These are phyloP conservation scores for Tenthredo mesomela DNA, from an alignment of 2,888 invertebrate species.

Conservation along the genomic window DNA sequence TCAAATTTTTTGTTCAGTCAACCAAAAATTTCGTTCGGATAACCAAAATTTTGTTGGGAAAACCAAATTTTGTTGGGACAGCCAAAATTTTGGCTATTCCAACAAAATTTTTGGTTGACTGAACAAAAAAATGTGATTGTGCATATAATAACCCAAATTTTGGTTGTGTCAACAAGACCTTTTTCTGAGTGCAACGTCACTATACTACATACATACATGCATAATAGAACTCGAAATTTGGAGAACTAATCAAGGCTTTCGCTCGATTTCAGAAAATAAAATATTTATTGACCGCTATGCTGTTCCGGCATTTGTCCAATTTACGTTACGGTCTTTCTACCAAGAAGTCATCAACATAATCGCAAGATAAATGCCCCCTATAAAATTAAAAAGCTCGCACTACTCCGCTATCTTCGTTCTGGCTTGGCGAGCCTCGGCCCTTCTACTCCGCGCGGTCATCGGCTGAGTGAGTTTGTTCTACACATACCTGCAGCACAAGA, in stretches of 20 bases:
- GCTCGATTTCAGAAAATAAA: constrained; percentile 5
- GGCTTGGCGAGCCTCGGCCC: not conserved
- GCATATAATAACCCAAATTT: too few relatives aligned
- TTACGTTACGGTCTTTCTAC: constrained; percentile 63
- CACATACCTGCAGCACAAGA: not conserved
- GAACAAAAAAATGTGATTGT: too few relatives aligned
- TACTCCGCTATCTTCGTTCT: constrained; percentile 39
- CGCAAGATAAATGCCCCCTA: constrained; percentile 63
- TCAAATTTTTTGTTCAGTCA: too few relatives aligned
- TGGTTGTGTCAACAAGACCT: too few relatives aligned
- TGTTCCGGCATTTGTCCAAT: constrained; percentile 58
- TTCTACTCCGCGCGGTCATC: constrained; percentile 16
- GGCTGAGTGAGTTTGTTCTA: not conserved
- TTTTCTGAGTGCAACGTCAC: too few relatives aligned
- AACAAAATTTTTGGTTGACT: too few relatives aligned
- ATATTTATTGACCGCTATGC: constrained; percentile 16
- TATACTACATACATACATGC: too few relatives aligned
- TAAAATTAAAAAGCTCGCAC: constrained; percentile 64
- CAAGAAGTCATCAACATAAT: constrained; percentile 66
- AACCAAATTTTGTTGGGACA: too few relatives aligned
- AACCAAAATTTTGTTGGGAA: too few relatives aligned
- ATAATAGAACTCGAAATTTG: not conserved
- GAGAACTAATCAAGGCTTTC: not conserved
- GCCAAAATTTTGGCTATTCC: too few relatives aligned
- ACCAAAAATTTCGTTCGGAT: too few relatives aligned